Evolutionary conservation across 1,140 invertebrate genomes (phyloP).

Genomic region (Plodia interpunctella): DNA sequence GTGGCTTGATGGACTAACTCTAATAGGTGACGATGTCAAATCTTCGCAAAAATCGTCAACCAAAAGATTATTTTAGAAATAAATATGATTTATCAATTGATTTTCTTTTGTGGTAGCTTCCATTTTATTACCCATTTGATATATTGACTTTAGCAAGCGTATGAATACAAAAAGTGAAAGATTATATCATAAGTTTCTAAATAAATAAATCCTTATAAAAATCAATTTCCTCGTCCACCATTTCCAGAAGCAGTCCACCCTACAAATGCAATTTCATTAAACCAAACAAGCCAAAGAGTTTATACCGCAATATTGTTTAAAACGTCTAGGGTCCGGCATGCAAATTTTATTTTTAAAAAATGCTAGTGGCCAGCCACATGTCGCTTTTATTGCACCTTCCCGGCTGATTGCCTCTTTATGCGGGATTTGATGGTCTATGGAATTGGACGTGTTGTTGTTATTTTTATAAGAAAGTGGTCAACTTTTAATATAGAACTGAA

Average conservation of each 20-base stretch:
- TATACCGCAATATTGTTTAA: constrained; percentile 17
- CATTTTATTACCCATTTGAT: no score
- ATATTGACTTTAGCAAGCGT: no score
- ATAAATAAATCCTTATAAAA: background rate
- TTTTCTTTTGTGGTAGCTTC: no score
- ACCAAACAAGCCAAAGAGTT: constrained; percentile 16
- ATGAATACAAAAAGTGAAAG: no score
- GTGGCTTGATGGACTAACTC: no score
- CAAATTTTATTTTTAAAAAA: constrained; percentile 34
- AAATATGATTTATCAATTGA: no score
- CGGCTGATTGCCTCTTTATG: background rate
- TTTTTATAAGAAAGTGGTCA: background rate
- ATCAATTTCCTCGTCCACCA: background rate
- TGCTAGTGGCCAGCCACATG: constrained; percentile 24
- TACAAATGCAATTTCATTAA: constrained; percentile 19
- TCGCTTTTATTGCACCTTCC: constrained; percentile 18
- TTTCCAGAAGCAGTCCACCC: background rate
- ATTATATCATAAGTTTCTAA: no score
- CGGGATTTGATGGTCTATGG: background rate
- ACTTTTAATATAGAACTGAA: no score
- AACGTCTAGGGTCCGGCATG: constrained; percentile 17
- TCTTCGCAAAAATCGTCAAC: no score
- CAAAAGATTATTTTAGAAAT: no score
- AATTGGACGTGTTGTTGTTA: background rate
- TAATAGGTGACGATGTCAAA: no score